A percentile compares a stretch with the other conserved stretches of the same genome.
phyloP scores from a whole-genome alignment of 2,888 invertebrate species.

The Silvanus unidentatus region DNA sequence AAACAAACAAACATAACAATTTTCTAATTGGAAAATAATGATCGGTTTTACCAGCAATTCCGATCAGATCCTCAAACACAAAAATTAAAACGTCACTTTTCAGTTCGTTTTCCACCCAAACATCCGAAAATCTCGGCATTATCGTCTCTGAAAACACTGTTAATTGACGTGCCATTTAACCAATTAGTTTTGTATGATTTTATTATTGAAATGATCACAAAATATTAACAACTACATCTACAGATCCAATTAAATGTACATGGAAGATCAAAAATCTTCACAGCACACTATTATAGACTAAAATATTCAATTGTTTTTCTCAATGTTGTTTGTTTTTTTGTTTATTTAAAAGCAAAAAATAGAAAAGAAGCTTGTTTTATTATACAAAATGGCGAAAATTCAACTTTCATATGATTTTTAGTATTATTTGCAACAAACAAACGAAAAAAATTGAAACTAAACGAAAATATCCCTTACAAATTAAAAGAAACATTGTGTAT shows the following conservation, averaged over 20 bases:
- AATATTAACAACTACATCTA: constrained; percentile 30
- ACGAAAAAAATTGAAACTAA: constrained; percentile 1
- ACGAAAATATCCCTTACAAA: constrained; percentile 7
- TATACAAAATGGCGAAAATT: constrained; percentile 24
- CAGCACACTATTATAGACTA: constrained; percentile 33
- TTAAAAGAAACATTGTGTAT: no score
- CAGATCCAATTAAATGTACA: constrained; percentile 25
- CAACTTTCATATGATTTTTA: constrained; percentile 3
- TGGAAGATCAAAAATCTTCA: constrained; percentile 18
- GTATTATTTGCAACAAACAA: background rate
- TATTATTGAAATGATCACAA: constrained; percentile 36
- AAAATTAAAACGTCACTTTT: no score
- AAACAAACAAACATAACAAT: no score
- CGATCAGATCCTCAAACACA: no score
- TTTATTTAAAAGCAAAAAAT: constrained; percentile 27
- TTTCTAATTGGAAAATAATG: no score
- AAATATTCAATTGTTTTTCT: constrained; percentile 21
- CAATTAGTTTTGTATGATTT: constrained; percentile 16
- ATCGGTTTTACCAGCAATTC: no score
- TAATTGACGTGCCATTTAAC: no score
- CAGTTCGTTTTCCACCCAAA: no score
- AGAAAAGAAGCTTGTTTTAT: constrained; percentile 13
- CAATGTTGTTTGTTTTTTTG: no score
- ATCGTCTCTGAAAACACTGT: no score
- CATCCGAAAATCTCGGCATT: no score